phyloP scores from a whole-genome alignment of 1,140 invertebrate genomes.

The Habropoda laboriosa region DNA sequence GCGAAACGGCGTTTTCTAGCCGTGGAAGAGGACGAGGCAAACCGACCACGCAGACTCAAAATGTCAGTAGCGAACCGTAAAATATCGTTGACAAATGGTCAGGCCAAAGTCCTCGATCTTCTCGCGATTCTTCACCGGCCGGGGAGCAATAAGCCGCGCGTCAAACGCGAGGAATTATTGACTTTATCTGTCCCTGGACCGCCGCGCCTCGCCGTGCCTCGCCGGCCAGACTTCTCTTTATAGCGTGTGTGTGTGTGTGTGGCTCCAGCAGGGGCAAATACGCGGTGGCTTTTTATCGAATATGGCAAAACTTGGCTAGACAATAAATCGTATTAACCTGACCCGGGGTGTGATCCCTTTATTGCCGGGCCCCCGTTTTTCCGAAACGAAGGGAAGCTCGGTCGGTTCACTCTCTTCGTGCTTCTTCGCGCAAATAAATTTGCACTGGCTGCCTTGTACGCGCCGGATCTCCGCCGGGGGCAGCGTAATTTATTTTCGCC shows the following conservation, averaged over 20 bases:
- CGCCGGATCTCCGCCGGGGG: conserved; percentile 15
- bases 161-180: conserved; percentile 44
- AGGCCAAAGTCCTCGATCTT: not conserved
- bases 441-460: conserved; percentile 34
- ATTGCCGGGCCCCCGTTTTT: conserved; percentile 12
- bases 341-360: conserved; percentile 51
- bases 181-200: conserved; percentile 25
- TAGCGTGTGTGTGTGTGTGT: too few relatives aligned
- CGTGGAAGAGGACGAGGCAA: not conserved
- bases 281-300: conserved; percentile 40
- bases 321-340: conserved; percentile 50
- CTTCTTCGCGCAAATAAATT: conserved; percentile 54
- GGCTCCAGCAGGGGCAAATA: conserved; percentile 10
- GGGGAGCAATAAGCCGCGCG: conserved; percentile 29
- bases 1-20: not conserved
- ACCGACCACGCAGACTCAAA: not conserved
- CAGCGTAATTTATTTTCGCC: conserved; percentile 50
- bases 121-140: conserved; percentile 15
- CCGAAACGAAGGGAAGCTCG: conserved; percentile 10
- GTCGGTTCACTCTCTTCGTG: conserved; percentile 37
- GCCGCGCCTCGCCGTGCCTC: not conserved
- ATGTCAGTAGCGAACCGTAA: not conserved
- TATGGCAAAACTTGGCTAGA: conserved; percentile 42
- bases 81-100: conserved; percentile 41
- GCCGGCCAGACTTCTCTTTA: not conserved